phyloP scores from a whole-genome alignment of 2,113 vertebrate genomes.

The Apteryx mantelli region DNA sequence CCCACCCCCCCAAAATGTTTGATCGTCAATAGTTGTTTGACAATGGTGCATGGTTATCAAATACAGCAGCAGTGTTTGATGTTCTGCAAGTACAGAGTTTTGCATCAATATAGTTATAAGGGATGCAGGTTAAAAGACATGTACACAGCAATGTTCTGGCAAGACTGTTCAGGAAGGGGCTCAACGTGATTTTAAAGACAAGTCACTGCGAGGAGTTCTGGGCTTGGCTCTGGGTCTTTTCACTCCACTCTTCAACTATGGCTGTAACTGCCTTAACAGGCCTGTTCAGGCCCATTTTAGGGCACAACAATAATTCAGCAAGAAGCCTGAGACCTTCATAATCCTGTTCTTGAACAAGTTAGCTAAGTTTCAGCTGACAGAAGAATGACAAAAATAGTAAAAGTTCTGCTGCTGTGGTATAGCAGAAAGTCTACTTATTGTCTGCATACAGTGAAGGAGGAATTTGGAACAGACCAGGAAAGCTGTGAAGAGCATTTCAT shows the following conservation, averaged over 20 bases:
- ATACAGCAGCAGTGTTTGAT: neutral
- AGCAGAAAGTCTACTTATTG: neutral
- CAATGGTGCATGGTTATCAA: rapidly evolving
- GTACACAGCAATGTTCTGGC: rapidly evolving
- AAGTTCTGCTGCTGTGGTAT: neutral
- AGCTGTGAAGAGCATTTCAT: neutral
- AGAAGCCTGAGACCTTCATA: neutral
- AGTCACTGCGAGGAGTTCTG: neutral
- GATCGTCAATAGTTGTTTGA: neutral
- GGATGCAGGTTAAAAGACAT: rapidly evolving
- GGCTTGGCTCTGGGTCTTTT: neutral
- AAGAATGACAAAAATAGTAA: neutral
- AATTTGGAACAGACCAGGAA: neutral
- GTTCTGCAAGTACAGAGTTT: neutral
- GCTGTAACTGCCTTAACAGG: neutral
- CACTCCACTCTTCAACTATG: neutral
- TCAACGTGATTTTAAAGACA: neutral
- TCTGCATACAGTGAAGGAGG: neutral
- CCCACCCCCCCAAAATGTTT: rapidly evolving
- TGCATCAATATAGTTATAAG: neutral
- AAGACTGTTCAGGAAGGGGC: neutral
- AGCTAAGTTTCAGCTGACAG: neutral
- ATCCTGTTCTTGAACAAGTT: neutral
- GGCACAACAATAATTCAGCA: neutral
- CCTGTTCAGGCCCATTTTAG: neutral